Evolutionary conservation across 37 sponge, comb jelly and placozoan genomes (phyloP), one percentile per base, ranked within the genome.

Genomic region (Spongilla lacustris): DNA sequence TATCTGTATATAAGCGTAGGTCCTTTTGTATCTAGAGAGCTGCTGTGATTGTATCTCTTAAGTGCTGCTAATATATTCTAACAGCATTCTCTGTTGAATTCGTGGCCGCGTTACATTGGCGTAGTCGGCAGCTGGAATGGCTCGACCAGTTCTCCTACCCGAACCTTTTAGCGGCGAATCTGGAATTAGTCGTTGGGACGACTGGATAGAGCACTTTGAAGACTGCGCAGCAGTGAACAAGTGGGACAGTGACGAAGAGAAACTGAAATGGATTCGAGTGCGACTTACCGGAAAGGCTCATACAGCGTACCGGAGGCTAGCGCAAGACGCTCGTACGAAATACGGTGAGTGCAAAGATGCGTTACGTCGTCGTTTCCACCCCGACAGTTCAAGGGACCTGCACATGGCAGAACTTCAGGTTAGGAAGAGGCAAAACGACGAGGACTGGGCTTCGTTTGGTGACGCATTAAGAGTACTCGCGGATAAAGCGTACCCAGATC

Each of bases 21-120:
- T 31, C 81, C 81, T 19, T 81, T 66, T 30, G 36, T 30, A n/a
- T 36, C 81, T 31, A 68, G 68, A 33, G 81, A 81, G 81, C 69
- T 81, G 46, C 46, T 46, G 46, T 46, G 46, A 46, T 46, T 46
- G 46, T 46, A 46, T 46, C 46, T 46, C 8, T 46, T 46, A 46
- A 46, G 46, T 46, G 46, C 46, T 46, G 46, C 46, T 46, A 46
- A 46, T 46, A 46, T 46, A 46, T 46, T 46, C 46, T 46, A 46
- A 46, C 46, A 46, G 46, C 46, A 46, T 46, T 46, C 46, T 46
- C 46, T 46, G 46, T 46, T 46, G 46, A 46, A 46, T 46, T 46
- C 46, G 46, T 46, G 46, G 46, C 46, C 46, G 46, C 46, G 46
- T 46, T 46, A 46, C 46, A 46, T 46, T 46, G 46, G 46, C 46